Percentiles rank a stretch among this genome's conserved stretches.
These are phyloP conservation scores for Creontiades dilutus DNA, from an alignment of 2,888 invertebrate genomes.

Conservation along the genomic window DNA sequence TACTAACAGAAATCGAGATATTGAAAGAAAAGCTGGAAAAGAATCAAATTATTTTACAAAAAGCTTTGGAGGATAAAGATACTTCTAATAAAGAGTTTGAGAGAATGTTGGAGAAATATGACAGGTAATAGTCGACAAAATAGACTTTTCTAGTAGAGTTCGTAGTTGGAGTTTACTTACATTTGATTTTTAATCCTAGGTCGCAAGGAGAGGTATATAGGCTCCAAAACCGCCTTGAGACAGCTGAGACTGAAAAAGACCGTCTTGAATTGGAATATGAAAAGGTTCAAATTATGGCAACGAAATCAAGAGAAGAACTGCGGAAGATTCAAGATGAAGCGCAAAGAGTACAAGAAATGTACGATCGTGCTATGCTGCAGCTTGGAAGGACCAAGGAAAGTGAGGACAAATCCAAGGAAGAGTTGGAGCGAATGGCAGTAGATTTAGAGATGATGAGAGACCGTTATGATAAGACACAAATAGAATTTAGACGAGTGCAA, in stretches of 20 bases:
- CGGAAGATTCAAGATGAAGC: slow-evolving; percentile 93
- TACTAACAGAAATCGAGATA: slow-evolving; percentile 90
- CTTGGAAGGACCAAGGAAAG: slow-evolving; percentile 91
- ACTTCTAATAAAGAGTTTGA: slow-evolving; percentile 94
- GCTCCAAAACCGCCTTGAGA: slow-evolving; percentile 92
- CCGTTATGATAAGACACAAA: slow-evolving; percentile 92
- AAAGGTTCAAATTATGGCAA: slow-evolving; percentile 88
- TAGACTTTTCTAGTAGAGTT: slow-evolving; percentile 50
- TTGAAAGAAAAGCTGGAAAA: slow-evolving; percentile 94
- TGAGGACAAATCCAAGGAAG: slow-evolving; percentile 94
- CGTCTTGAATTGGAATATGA: slow-evolving; percentile 91
- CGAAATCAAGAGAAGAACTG: slow-evolving; percentile 91
- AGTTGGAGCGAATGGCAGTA: slow-evolving; percentile 86
- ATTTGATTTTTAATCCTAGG: slow-evolving; percentile 80
- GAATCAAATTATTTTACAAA: slow-evolving; percentile 88
- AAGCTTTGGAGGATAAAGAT: slow-evolving; percentile 92
- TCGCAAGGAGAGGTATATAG: slow-evolving; percentile 94
- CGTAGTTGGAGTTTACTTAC: slow-evolving; percentile 23
- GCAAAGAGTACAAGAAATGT: slow-evolving; percentile 91
- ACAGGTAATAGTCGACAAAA: slow-evolving; percentile 82
- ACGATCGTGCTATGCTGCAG: slow-evolving; percentile 91
- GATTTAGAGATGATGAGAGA: slow-evolving; percentile 93
- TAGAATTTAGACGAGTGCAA: slow-evolving; percentile 89
- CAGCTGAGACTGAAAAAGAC: slow-evolving; percentile 92
- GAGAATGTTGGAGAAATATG: slow-evolving; percentile 94